These are phyloP conservation scores for Paramisgurnus dabryanus DNA, from an alignment of 2,113 vertebrate genomes.

Conservation along the genomic window DNA sequence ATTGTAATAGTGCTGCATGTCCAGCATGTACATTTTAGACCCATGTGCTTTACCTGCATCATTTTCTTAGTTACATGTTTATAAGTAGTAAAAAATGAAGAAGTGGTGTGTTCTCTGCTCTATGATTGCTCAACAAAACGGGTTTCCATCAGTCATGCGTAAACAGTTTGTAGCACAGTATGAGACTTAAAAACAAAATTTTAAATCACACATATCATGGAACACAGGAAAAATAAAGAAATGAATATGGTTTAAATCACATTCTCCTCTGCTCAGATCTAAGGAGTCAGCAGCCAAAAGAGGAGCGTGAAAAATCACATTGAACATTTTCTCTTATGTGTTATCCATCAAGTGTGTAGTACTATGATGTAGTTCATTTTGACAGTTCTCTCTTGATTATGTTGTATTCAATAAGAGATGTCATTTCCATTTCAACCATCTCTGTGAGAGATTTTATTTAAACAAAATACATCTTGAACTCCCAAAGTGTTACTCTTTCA, in stretches of 20 bases:
- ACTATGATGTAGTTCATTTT: neutral
- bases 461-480: too few species aligned
- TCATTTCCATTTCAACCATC: neutral
- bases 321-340: conserved; percentile 17
- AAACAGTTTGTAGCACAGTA: conserved; percentile 7
- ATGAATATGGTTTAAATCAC: conserved; percentile 47
- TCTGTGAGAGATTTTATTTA: neutral
- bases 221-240: conserved; percentile 35
- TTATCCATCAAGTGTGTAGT: neutral
- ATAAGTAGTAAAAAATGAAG: neutral
- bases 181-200: conserved; percentile 30
- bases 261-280: conserved; percentile 59
- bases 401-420: conserved; percentile 8
- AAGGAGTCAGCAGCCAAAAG: conserved; percentile 63
- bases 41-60: neutral
- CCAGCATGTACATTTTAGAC: neutral
- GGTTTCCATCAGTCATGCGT: neutral
- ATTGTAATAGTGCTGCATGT: too few species aligned
- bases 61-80: neutral
- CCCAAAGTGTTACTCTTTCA: too few species aligned
- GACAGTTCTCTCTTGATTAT: neutral
- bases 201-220: conserved; percentile 42
- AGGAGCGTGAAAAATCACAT: conserved; percentile 64
- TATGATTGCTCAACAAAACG: neutral
- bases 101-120: neutral